phyloP scores from a whole-genome alignment of 2,797 vertebrate genomes.

The Poecilia picta region DNA sequence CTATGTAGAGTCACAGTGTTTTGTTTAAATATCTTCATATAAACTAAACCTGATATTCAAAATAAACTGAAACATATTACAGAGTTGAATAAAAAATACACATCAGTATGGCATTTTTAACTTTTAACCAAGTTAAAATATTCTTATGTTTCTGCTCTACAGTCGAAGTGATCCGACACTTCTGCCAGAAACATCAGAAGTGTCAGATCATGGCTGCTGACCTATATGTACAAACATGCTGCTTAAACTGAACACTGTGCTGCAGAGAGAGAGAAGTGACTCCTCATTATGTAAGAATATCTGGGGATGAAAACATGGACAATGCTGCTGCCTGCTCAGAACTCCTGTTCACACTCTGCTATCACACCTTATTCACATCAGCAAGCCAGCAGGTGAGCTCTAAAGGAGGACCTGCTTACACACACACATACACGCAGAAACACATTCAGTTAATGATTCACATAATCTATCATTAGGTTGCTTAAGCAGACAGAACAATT shows the following conservation, averaged over 20 bases:
- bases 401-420: slow-evolving; percentile 26
- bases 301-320: slow-evolving; percentile 60
- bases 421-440: no score
- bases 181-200: neutral
- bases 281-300: slow-evolving; percentile 75
- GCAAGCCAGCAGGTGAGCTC: slow-evolving; percentile 49
- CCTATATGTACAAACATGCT: neutral
- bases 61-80: neutral
- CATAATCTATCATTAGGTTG: slow-evolving; percentile 54
- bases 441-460: slow-evolving; percentile 44
- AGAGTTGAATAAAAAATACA: neutral
- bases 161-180: no score
- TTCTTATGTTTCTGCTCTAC: neutral
- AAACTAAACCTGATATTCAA: neutral
- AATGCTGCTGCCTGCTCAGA: slow-evolving; percentile 49
- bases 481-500: slow-evolving; percentile 64
- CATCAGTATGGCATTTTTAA: neutral
- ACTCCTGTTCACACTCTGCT: slow-evolving; percentile 28
- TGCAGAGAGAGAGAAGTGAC: slow-evolving; percentile 29
- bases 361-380: slow-evolving; percentile 53
- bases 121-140: neutral
- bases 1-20: neutral
- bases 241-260: neutral
- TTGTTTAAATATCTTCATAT: neutral
- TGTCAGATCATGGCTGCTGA: neutral